Evolutionary conservation across 2,888 invertebrate genomes (phyloP).

Genomic region (Spisula subtruncata): DNA sequence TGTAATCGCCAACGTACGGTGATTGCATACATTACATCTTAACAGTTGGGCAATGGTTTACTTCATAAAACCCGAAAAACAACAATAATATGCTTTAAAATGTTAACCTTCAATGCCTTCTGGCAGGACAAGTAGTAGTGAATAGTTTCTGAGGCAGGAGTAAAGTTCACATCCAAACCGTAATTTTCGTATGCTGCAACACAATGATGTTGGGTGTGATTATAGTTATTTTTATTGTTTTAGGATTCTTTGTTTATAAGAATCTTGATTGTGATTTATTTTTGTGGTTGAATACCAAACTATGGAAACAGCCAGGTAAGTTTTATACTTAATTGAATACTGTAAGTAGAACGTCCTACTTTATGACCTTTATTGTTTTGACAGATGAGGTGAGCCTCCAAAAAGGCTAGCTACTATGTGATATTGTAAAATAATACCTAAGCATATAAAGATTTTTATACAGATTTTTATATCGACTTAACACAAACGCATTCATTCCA

Average conservation of each 20-base stretch:
- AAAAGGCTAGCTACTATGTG: too few species aligned
- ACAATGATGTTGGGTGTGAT: constrained; percentile 23
- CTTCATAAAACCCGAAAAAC: not conserved
- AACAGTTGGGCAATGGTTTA: not conserved
- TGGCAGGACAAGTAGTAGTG: not conserved
- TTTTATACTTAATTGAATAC: not conserved
- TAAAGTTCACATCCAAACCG: not conserved
- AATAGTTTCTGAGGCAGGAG: not conserved
- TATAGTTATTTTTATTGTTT: not conserved
- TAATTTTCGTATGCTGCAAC: too few species aligned
- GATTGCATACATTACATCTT: not conserved
- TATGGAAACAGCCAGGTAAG: constrained; percentile 69
- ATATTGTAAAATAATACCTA: too few species aligned
- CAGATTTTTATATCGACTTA: too few species aligned
- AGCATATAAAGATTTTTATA: too few species aligned
- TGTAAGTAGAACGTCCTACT: not conserved
- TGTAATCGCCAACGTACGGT: not conserved
- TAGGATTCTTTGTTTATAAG: not conserved
- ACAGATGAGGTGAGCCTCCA: too few species aligned
- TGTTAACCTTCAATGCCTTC: too few species aligned
- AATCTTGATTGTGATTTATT: constrained; percentile 68
- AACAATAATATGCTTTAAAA: not conserved
- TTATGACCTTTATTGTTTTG: not conserved
- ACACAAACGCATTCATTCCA: too few species aligned
- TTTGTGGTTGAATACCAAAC: constrained; percentile 61